Base-by-base conservation (phyloP, 2,888 invertebrate species). In the Dicyrtomina minuta region DNA sequence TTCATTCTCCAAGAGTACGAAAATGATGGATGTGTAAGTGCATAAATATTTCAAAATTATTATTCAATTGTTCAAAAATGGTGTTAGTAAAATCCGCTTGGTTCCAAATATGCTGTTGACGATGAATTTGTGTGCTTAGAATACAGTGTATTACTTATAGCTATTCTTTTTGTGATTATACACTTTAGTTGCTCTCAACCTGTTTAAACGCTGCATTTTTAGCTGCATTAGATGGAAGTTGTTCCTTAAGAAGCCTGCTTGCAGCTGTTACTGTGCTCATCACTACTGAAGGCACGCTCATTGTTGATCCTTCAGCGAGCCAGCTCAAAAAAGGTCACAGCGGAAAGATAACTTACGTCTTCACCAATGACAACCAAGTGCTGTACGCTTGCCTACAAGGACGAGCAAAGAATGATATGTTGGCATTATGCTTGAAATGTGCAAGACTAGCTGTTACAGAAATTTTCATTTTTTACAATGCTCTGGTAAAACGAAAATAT, bases 11-110 rank as follows among this genome's bases (percentile, higher is more conserved):
- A 77, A 22, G 77, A 77, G 55, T 69, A 68, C 20, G 74, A 77
- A 62, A 71, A 77, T 56, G 74, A 75, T 64, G 77, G 77, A 17
- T 72, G 74, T 51, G 75, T 77, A 68, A 72, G 75, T 58, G 33
- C 24, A 13, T 22, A 33, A 43, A 39, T 22, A n/a, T 24, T 55
- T 49, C 20, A 8, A 55, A 56, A 49, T 26, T 22, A 13, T 5
- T 17, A 60, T 41, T 8, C 15, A 27, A 22, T 26, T n/a, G n/a
- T n/a, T n/a, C n/a, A n/a, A n/a, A n/a, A n/a, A n/a, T n/a, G n/a
- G n/a, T n/a, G n/a, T 53, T 53, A n/a, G n/a, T n/a, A n/a, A n/a
- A n/a, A n/a, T n/a, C n/a, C n/a, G n/a, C n/a, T n/a, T n/a, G n/a
- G n/a, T n/a, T n/a, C n/a, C n/a, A n/a, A n/a, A n/a, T n/a, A n/a